Conservation (phyloP, 2,113 vertebrate genomes). For the Pungitius pungitius region DNA sequence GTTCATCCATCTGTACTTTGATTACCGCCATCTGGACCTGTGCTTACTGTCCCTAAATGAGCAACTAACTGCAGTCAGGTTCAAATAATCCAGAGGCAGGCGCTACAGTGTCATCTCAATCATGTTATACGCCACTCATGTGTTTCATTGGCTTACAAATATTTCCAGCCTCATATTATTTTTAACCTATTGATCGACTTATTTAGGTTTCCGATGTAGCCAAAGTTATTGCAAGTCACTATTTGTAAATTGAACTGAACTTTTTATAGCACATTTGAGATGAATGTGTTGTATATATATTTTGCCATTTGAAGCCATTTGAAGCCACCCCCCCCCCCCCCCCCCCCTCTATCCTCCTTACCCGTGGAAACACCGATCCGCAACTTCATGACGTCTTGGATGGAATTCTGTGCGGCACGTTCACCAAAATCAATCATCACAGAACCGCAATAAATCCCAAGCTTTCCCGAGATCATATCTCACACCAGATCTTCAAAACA, state of each 20-base stretch:
- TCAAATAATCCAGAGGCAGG: neutral
- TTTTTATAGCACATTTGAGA: neutral
- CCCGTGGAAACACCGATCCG: neutral
- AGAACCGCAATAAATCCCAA: neutral
- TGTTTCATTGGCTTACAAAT: neutral
- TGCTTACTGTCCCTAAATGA: rapidly evolving
- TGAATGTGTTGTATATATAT: too few species aligned
- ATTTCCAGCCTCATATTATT: neutral
- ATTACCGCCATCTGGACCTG: neutral
- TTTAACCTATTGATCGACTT: constrained; percentile 9
- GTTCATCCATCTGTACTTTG: neutral
- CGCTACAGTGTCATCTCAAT: neutral
- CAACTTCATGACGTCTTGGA: neutral
- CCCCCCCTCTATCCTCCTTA: neutral
- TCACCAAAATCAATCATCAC: too few species aligned
- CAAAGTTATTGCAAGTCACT: neutral
- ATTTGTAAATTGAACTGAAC: constrained; percentile 2
- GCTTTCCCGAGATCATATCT: neutral
- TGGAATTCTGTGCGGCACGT: too few species aligned
- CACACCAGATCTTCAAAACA: neutral
- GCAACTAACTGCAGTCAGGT: neutral
- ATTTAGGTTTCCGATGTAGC: constrained; percentile 5
- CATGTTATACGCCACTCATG: neutral
- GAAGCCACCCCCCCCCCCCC: too few species aligned
- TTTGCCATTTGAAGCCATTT: too few species aligned